phyloP scores from a whole-genome alignment of 1,140 invertebrate species.

The Hypothenemus hampei region DNA sequence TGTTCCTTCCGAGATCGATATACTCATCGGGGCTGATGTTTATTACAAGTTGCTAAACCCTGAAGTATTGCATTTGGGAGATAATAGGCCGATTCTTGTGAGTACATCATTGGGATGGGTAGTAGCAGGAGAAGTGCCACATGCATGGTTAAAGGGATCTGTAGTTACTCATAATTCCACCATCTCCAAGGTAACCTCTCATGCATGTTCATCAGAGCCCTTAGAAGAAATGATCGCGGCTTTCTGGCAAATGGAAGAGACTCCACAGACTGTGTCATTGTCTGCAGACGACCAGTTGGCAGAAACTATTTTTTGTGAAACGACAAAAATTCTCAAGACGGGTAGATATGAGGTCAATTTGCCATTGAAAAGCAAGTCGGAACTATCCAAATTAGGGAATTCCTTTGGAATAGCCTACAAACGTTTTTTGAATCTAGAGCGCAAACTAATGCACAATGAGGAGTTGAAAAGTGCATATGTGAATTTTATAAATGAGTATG shows the following conservation, averaged over 20 bases:
- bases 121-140: neutral
- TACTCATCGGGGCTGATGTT: neutral
- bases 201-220: neutral
- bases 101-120: neutral
- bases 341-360: neutral
- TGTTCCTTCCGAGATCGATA: neutral
- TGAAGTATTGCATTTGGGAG: neutral
- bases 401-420: conserved; percentile 3
- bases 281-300: neutral
- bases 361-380: conserved; percentile 1
- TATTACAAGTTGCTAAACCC: too few species aligned
- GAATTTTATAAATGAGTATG: conserved; percentile 37
- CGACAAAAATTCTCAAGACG: neutral
- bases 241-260: neutral
- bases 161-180: neutral
- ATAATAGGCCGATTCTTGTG: neutral
- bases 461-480: conserved; percentile 19
- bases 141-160: neutral
- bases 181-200: neutral
- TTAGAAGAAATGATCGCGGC: neutral
- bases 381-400: conserved; percentile 4
- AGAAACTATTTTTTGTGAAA: conserved; percentile 1
- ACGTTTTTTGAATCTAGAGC: conserved; percentile 11
- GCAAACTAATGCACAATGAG: neutral
- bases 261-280: neutral